These are phyloP conservation scores for Hydroisotoma schaefferi DNA, from an alignment of 2,888 invertebrate species.

Conservation along the genomic window DNA sequence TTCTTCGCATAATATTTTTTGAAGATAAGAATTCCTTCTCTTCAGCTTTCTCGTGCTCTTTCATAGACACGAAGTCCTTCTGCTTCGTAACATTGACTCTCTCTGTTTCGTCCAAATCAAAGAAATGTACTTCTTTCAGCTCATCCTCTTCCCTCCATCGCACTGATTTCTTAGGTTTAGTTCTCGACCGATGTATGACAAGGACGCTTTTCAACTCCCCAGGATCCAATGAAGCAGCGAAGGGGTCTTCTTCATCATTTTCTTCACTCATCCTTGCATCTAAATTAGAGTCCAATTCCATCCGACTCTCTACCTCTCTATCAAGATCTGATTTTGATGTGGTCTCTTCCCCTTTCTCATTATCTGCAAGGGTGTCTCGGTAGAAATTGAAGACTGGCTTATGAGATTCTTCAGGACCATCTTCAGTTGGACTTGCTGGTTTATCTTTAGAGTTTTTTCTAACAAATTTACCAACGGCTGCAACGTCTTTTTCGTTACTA, in stretches of 20 bases:
- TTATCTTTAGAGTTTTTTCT: background rate
- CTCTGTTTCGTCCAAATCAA: conserved; percentile 93
- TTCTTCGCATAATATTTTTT: conserved; percentile 3
- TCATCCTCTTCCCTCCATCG: conserved; percentile 77
- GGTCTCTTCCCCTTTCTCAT: conserved; percentile 5
- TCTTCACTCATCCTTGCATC: conserved; percentile 5
- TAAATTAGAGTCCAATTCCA: conserved; percentile 6
- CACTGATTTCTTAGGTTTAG: conserved; percentile 73
- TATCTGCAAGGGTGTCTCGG: conserved; percentile 70
- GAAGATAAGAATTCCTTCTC: conserved; percentile 60
- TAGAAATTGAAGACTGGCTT: conserved; percentile 64
- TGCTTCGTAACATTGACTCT: conserved; percentile 85
- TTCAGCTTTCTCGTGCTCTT: conserved; percentile 78
- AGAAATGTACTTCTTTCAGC: conserved; percentile 78
- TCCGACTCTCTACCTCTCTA: conserved; percentile 51
- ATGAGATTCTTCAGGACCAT: conserved; percentile 5
- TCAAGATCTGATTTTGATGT: background rate
- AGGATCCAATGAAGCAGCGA: conserved; percentile 33
- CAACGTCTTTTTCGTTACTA: conserved; percentile 39
- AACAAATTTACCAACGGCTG: conserved; percentile 5
- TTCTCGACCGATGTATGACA: conserved; percentile 62
- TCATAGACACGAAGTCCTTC: conserved; percentile 76
- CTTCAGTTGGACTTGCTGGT: conserved; percentile 5
- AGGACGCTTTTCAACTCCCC: conserved; percentile 62
- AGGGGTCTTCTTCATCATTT: background rate